A percentile compares a stretch with the other conserved stretches of the same genome.
phyloP scores from a whole-genome alignment of 2,797 vertebrate species.

The Neosilurus mollespiculum region DNA sequence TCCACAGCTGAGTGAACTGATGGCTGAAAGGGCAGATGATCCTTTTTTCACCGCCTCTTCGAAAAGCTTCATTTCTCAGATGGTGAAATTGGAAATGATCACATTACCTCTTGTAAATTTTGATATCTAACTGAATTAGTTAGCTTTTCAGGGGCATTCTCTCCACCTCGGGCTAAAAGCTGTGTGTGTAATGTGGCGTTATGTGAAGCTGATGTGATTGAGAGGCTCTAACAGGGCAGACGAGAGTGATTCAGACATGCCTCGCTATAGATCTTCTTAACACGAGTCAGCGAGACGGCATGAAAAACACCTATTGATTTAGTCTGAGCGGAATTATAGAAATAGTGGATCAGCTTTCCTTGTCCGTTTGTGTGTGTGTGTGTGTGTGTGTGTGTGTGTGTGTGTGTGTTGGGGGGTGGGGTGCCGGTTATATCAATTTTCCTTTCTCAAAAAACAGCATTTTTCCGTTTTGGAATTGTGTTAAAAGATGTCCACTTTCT shows the following conservation, averaged over 20 bases:
- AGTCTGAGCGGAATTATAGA: constrained; percentile 65
- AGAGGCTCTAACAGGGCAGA: constrained; percentile 36
- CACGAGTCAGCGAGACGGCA: constrained; percentile 73
- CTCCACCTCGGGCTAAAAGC: constrained; percentile 17
- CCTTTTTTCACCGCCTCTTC: neutral
- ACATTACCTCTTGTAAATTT: constrained; percentile 27
- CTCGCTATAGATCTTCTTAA: constrained; percentile 74
- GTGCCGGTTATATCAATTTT: no score
- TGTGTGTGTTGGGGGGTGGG: constrained; percentile 19
- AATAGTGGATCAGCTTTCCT: constrained; percentile 37
- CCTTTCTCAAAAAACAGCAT: no score
- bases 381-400: neutral
- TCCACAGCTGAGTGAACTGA: neutral
- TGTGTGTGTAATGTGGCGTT: constrained; percentile 28
- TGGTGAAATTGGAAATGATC: constrained; percentile 22
- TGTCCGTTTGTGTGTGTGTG: neutral
- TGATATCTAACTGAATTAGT: constrained; percentile 20
- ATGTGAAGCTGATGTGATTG: constrained; percentile 38
- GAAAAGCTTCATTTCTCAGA: constrained; percentile 17
- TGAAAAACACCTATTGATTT: constrained; percentile 71
- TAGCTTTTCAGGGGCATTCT: constrained; percentile 14
- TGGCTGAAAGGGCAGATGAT: neutral
- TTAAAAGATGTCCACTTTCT: no score
- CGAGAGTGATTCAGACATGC: constrained; percentile 36
- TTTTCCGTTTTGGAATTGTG: no score